These are phyloP conservation scores for Aphaenogaster ashmeadi DNA, from an alignment of 1,140 invertebrate species.

Conservation along the genomic window DNA sequence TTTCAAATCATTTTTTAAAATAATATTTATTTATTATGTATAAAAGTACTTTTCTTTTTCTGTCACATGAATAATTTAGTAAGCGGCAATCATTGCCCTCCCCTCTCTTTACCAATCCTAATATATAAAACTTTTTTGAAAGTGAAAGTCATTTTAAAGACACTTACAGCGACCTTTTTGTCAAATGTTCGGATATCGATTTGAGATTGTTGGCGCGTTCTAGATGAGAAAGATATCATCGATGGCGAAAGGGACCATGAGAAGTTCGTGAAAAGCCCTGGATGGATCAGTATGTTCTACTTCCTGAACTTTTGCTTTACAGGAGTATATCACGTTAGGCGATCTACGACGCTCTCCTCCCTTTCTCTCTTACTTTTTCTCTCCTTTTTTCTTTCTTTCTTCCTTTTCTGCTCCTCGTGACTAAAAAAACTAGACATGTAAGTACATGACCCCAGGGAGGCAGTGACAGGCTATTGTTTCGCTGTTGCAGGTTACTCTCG, in stretches of 20 bases:
- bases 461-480: constrained; percentile 86
- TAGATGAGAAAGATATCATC: constrained; percentile 33
- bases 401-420: constrained; percentile 5
- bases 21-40: neutral
- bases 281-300: constrained; percentile 42
- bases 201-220: constrained; percentile 19
- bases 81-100: neutral
- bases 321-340: constrained; percentile 36
- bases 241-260: neutral
- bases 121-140: neutral
- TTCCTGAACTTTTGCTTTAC: constrained; percentile 39
- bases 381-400: neutral
- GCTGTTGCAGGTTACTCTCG: constrained; percentile 87
- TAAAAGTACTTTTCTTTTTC: neutral
- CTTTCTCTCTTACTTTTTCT: neutral
- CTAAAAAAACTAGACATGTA: constrained; percentile 78
- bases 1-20: neutral
- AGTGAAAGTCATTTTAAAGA: neutral
- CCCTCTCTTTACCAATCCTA: neutral
- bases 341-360: constrained; percentile 2
- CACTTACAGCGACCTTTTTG: constrained; percentile 6
- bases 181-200: constrained; percentile 7
- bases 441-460: constrained; percentile 78
- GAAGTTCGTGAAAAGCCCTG: constrained; percentile 46
- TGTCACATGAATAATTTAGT: neutral